Base-by-base conservation (phyloP, 23 tunicate genomes). In the Ciona savignyi region DNA sequence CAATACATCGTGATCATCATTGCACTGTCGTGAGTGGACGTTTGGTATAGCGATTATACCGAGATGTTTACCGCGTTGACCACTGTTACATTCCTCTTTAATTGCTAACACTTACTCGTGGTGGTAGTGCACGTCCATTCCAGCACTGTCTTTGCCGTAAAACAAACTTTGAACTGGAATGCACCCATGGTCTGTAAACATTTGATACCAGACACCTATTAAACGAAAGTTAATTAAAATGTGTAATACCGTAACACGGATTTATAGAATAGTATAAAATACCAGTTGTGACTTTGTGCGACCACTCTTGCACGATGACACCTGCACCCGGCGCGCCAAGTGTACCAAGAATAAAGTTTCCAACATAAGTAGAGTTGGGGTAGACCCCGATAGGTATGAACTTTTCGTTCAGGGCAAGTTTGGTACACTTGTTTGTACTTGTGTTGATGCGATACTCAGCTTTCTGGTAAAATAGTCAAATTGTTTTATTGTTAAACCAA, bases 381-480 rank as follows among this genome's bases (percentile, higher is more conserved):
- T 30, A 78, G 33, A 82, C 48, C 31, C 66, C 87, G 34, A 74
- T 30, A 3, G 80, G 76, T 3, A 63, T 2, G 27, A 79, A 79
- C 20, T 35, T 62, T 3, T 62, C 30, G 2, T 22, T 51, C 29
- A 81, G 30, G 2, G 73, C 73, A 11, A 29, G 1, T 35, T 81
- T 81, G 24, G 31, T 66, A 68, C 85, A 81, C 25, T 81, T 73
- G 35, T 65, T 74, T 33, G 85, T 81, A 33, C 73, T 81, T 48
- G 63, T 23, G 33, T 81, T 77, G 21, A 81, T 51, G 3, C 76
- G 51, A 28, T 70, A 79, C 3, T 70, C 66, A 6, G 29, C 32
- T 29, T 63, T 23, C 67, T 63, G 15, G 15, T 9, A 63, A 23
- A 63, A 42, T 6, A 6, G 15, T n/a, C n/a, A n/a, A n/a, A n/a